Evolutionary conservation across 2,888 invertebrate genomes (phyloP).

Genomic region (Melangyna quadrimaculata): DNA sequence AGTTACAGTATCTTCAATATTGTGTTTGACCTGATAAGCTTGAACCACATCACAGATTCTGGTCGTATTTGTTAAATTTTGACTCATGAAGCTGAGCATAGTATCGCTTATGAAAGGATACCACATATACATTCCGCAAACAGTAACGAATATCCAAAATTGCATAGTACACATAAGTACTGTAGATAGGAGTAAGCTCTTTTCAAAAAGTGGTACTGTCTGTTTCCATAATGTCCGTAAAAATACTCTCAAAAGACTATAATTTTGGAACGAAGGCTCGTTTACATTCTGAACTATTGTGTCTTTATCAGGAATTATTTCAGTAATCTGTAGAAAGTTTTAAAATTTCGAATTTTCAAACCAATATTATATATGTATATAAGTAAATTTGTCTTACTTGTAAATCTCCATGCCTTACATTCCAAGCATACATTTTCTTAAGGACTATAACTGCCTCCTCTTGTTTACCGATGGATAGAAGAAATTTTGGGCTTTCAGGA

Average conservation of each 20-base stretch:
- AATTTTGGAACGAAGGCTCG: constrained; percentile 2
- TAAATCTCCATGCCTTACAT: constrained; percentile 71
- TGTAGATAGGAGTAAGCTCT: constrained; percentile 74
- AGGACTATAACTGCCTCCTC: constrained; percentile 75
- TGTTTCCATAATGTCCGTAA: constrained; percentile 77
- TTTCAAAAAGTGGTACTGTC: constrained; percentile 76
- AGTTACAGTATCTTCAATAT: constrained; percentile 63
- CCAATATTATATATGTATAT: too few relatives aligned
- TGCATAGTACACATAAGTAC: constrained; percentile 76
- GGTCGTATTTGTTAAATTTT: constrained; percentile 72
- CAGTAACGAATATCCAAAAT: constrained; percentile 76
- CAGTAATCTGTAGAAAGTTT: constrained; percentile 64
- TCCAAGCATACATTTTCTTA: constrained; percentile 74
- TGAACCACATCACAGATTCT: constrained; percentile 75
- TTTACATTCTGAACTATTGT: neutral
- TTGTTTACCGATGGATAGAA: constrained; percentile 74
- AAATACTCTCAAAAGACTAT: constrained; percentile 66
- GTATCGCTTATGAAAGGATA: constrained; percentile 78
- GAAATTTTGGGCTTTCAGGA: constrained; percentile 79
- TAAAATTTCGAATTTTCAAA: neutral
- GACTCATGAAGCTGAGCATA: constrained; percentile 74
- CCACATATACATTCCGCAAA: constrained; percentile 78
- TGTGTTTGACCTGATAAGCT: constrained; percentile 58
- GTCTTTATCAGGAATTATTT: constrained; percentile 72
- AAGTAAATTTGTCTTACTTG: constrained; percentile 62